A percentile compares a stretch with the other conserved stretches of the same genome.
Conservation (phyloP, 2,888 invertebrate genomes). For the Leuctra nigra region DNA sequence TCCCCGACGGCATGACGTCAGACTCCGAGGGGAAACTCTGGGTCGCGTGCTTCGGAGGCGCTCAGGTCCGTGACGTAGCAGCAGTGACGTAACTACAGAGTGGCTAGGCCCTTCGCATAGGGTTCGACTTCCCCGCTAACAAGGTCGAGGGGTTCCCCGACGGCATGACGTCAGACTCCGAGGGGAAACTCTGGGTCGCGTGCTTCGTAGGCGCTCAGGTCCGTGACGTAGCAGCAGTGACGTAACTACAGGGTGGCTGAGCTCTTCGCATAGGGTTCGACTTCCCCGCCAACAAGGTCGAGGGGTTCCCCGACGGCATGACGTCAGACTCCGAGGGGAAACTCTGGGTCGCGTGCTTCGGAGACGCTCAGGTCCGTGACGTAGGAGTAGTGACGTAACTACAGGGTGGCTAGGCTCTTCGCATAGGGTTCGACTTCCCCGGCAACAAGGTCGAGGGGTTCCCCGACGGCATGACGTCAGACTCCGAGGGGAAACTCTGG, state of each 20-base stretch:
- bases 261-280: too few relatives aligned
- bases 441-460: constrained; percentile 42
- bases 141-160: constrained; percentile 51
- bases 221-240: too few relatives aligned
- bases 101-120: too few relatives aligned
- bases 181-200: constrained; percentile 72
- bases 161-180: constrained; percentile 73
- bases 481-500: constrained; percentile 69
- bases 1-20: constrained; percentile 72
- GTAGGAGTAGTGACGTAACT: too few relatives aligned
- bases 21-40: constrained; percentile 70
- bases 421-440: constrained; percentile 52
- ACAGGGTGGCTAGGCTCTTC: too few relatives aligned
- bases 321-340: constrained; percentile 70
- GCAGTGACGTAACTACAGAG: too few relatives aligned
- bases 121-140: constrained; percentile 47
- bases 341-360: constrained; percentile 71
- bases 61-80: constrained; percentile 49
- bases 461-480: constrained; percentile 74
- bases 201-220: constrained; percentile 61
- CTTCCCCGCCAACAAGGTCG: constrained; percentile 41
- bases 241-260: too few relatives aligned
- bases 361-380: constrained; percentile 57
- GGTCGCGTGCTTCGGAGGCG: constrained; percentile 67
- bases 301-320: constrained; percentile 64